These are phyloP conservation scores for Athrips mouffetella DNA, from an alignment of 2,888 invertebrate species.

Conservation along the genomic window DNA sequence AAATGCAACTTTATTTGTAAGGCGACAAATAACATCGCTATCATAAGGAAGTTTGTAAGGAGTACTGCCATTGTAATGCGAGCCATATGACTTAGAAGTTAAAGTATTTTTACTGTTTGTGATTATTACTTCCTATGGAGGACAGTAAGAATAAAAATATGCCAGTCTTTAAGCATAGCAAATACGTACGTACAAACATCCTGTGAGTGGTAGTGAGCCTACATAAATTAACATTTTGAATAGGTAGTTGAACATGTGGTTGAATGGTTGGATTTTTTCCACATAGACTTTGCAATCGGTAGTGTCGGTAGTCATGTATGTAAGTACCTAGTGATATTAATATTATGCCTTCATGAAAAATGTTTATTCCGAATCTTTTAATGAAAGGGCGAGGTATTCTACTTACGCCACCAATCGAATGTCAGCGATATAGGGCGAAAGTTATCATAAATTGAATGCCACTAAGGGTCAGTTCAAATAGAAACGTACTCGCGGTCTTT, in stretches of 20 bases:
- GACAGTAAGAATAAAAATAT: slow-evolving; percentile 12
- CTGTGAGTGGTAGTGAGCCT: slow-evolving; percentile 30
- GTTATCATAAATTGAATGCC: too few relatives aligned
- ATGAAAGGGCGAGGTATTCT: too few relatives aligned
- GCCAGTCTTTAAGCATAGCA: slow-evolving; percentile 8
- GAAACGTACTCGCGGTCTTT: too few relatives aligned
- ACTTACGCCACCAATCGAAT: too few relatives aligned
- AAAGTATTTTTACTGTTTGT: too few relatives aligned
- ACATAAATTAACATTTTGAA: slow-evolving; percentile 60
- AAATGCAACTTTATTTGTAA: too few relatives aligned
- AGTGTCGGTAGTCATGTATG: not conserved
- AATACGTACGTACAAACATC: slow-evolving; percentile 38
- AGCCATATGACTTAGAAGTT: not conserved
- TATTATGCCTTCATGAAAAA: too few relatives aligned
- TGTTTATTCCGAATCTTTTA: too few relatives aligned
- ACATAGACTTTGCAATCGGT: not conserved
- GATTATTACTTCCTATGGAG: not conserved
- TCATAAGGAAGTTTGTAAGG: not conserved
- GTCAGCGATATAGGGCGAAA: too few relatives aligned
- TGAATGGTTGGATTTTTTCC: not conserved
- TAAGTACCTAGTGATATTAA: not conserved
- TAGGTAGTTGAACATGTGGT: slow-evolving; percentile 34
- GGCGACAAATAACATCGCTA: not conserved
- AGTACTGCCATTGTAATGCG: not conserved
- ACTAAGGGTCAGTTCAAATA: too few relatives aligned